Evolutionary conservation across 23 tunicate genomes (phyloP), one percentile per base, ranked within the genome.

Genomic region (Styela plicata): DNA sequence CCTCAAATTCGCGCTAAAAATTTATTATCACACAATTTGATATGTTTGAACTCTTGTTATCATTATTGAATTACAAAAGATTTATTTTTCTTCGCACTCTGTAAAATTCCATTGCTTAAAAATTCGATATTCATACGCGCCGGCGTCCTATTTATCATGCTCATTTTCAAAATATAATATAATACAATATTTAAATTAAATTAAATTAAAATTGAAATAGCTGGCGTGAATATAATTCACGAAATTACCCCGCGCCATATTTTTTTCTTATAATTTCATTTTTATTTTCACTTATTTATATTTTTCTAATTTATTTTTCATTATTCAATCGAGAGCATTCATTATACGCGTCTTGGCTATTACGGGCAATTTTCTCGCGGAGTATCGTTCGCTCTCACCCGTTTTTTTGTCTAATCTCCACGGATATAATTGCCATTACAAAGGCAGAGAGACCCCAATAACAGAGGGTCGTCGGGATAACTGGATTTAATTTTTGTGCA

Each of bases 351-450:
- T 71, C 77, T 28, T 28, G 36, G 36, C 77, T 28, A 71, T 71
- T 71, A 71, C 77, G 77, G 37, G 77, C 34, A 71, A 71, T 71
- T 71, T 71, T 71, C 77, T 36, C 26, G 77, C 36, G 10, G 77
- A 34, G 36, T 3, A 34, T 28, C 34, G 36, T 44, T 71, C 34
- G 34, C 77, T 34, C 34, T 71, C 34, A 71, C 77, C 77, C 77
- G 29, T 71, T 71, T n/a, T n/a, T 22, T 32, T 21, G 36, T 33
- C 77, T 71, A 71, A 71, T 71, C 77, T 71, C 32, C 34, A 33
- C 26, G 32, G 36, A 71, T 33, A 30, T 71, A 71, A 71, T 71
- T 71, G 77, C 77, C 77, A 34, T 71, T 71, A 71, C 77, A 33
- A 71, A 71, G 32, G 34, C 77, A 44, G 57, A n/a, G 29, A 34